Evolutionary conservation across 2,797 vertebrate genomes (phyloP).

Genomic region (Sciurus carolinensis): DNA sequence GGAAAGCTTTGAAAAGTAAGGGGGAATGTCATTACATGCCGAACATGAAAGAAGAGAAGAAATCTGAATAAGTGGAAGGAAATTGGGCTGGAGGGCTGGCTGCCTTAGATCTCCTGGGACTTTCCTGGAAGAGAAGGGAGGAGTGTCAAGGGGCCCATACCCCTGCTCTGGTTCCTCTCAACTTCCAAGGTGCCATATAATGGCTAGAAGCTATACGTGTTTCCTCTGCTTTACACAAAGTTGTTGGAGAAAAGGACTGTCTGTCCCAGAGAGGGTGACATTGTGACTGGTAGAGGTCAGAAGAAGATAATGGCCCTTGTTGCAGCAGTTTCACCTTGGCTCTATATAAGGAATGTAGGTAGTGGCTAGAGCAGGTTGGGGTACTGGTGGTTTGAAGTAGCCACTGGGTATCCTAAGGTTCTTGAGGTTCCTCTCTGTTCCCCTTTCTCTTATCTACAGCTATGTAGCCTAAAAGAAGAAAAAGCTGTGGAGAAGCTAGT

Average conservation of each 20-base stretch:
- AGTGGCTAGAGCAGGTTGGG: neutral
- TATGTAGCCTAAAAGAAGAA: conserved; percentile 31
- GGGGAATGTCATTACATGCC: conserved; percentile 30
- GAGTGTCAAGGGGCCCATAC: neutral
- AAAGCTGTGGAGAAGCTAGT: neutral
- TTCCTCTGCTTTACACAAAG: neutral
- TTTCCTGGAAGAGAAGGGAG: conserved; percentile 20
- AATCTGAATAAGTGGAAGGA: conserved; percentile 51
- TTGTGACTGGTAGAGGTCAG: conserved; percentile 10
- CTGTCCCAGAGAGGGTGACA: neutral
- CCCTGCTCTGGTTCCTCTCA: conserved; percentile 5
- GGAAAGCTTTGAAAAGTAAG: conserved; percentile 40
- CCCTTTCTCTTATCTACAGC: neutral
- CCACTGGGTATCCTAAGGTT: neutral
- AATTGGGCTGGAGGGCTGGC: neutral
- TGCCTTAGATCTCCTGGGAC: conserved; percentile 2
- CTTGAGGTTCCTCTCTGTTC: neutral
- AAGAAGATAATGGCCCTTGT: conserved; percentile 32
- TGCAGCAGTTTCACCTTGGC: conserved; percentile 29
- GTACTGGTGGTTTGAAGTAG: neutral
- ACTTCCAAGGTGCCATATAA: conserved; percentile 12
- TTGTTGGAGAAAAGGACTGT: neutral
- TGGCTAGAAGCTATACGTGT: conserved; percentile 11
- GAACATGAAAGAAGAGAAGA: conserved; percentile 29
- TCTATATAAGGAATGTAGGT: conserved; percentile 12